Percentiles rank a stretch among this genome's conserved stretches.
Evolutionary conservation across 2,888 invertebrate species (phyloP).

Genomic region (Alentia gelatinosa): DNA sequence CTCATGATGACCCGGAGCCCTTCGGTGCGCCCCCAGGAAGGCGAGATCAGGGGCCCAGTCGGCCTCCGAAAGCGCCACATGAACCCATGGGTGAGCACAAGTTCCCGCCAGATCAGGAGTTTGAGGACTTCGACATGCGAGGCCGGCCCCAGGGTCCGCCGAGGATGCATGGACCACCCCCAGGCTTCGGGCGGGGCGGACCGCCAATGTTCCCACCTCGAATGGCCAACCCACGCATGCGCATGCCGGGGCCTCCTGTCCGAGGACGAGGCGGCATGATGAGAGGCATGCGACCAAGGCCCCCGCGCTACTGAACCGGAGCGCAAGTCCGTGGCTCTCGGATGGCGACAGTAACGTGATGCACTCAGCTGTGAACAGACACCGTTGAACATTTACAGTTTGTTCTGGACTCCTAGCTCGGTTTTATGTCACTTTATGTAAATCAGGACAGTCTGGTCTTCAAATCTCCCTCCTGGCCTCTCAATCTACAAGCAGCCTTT

Average conservation of each 20-base stretch:
- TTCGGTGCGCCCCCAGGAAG: not conserved
- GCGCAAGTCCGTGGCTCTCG: too few species aligned
- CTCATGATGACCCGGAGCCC: not conserved
- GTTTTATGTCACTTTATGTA: too few species aligned
- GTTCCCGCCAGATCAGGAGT: not conserved
- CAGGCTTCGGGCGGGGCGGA: not conserved
- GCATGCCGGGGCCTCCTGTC: not conserved
- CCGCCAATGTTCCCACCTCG: not conserved
- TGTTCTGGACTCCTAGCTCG: too few species aligned
- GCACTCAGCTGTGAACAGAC: too few species aligned
- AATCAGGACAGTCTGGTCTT: too few species aligned
- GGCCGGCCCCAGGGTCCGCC: not conserved
- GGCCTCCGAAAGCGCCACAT: not conserved
- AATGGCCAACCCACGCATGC: not conserved
- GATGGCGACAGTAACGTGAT: too few species aligned
- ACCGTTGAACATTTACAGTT: too few species aligned
- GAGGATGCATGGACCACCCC: not conserved
- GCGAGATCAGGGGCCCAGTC: not conserved
- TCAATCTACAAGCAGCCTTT: too few species aligned
- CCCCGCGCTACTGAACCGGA: not conserved
- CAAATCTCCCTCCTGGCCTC: too few species aligned
- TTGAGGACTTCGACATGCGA: constrained; percentile 47
- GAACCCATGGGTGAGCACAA: not conserved
- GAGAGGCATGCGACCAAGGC: not conserved
- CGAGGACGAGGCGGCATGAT: not conserved